A percentile compares a stretch with the other conserved stretches of the same genome.
Evolutionary conservation across 2,113 vertebrate genomes (phyloP).

Genomic region (Centrocercus urophasianus): DNA sequence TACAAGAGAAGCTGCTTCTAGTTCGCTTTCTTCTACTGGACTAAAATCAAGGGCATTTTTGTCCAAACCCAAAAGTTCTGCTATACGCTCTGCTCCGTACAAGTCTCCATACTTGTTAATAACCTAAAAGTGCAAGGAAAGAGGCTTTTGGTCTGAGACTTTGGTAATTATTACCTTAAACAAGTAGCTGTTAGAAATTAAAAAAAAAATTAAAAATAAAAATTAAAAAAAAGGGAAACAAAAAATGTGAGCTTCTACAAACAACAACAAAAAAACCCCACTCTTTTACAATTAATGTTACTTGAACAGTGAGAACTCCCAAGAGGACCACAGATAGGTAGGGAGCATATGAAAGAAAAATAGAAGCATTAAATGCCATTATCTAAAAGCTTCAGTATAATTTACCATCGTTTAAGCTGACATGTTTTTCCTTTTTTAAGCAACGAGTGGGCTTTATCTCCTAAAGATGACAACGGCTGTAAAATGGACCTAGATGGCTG

Average conservation of each 20-base stretch:
- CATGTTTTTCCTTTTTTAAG: conserved; percentile 62
- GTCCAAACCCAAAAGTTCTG: conserved; percentile 95
- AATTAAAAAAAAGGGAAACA: background rate
- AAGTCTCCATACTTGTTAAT: conserved; percentile 98
- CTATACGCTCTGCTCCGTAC: conserved; percentile 95
- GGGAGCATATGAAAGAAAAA: conserved; percentile 9
- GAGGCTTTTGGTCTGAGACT: background rate
- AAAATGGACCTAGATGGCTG: conserved; percentile 39
- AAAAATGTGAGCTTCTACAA: background rate
- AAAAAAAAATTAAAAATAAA: background rate
- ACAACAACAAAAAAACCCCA: background rate
- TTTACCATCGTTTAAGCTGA: conserved; percentile 50
- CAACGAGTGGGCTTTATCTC: conserved; percentile 13
- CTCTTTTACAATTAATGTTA: background rate
- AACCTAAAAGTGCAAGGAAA: conserved; percentile 81
- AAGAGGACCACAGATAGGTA: background rate
- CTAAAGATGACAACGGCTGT: conserved; percentile 46
- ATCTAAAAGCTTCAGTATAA: conserved; percentile 55
- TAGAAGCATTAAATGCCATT: conserved; percentile 35
- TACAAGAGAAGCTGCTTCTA: conserved; percentile 90
- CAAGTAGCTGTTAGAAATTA: background rate
- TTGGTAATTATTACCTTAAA: background rate
- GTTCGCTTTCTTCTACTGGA: conserved; percentile 89
- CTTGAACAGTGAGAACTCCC: conserved; percentile 41
- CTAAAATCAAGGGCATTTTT: conserved; percentile 97